Percentiles rank a stretch among this genome's conserved stretches.
phyloP scores from a whole-genome alignment of 2,888 invertebrate species.

The Malthinus flaveolus region DNA sequence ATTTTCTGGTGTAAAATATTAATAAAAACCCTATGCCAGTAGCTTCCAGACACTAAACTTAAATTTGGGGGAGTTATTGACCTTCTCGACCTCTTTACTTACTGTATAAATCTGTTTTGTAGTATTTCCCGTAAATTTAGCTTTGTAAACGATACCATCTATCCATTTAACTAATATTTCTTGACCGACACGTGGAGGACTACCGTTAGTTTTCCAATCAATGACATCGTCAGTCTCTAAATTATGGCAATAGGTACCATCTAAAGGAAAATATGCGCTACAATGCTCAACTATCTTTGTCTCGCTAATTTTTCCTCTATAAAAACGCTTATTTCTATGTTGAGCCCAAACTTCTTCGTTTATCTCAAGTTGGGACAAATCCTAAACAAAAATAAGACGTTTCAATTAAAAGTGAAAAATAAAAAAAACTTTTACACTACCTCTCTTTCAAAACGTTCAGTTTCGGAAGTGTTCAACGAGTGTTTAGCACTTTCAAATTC shows the following conservation, averaged over 20 bases:
- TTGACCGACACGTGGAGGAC: slow-evolving; percentile 53
- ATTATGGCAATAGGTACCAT: slow-evolving; percentile 63
- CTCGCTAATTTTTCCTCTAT: slow-evolving; percentile 58
- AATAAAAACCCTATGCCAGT: no score
- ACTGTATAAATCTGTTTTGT: slow-evolving; percentile 25
- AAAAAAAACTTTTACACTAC: not conserved
- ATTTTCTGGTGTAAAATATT: no score
- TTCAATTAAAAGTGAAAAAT: not conserved
- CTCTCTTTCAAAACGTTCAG: not conserved
- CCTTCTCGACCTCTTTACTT: no score
- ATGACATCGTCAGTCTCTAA: slow-evolving; percentile 61
- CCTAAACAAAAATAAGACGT: not conserved
- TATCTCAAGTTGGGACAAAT: slow-evolving; percentile 6
- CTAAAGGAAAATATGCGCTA: slow-evolving; percentile 65
- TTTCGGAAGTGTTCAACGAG: not conserved
- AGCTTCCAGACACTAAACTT: no score
- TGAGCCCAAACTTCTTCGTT: slow-evolving; percentile 62
- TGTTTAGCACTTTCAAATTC: not conserved
- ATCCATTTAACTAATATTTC: slow-evolving; percentile 61
- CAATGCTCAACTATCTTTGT: slow-evolving; percentile 58
- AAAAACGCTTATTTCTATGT: slow-evolving; percentile 63
- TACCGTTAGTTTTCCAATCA: slow-evolving; percentile 37
- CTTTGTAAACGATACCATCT: slow-evolving; percentile 50
- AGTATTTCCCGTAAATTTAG: slow-evolving; percentile 22
- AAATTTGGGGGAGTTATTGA: no score